phyloP scores from a whole-genome alignment of 2,113 vertebrate genomes.

The Pomatostomus ruficeps region DNA sequence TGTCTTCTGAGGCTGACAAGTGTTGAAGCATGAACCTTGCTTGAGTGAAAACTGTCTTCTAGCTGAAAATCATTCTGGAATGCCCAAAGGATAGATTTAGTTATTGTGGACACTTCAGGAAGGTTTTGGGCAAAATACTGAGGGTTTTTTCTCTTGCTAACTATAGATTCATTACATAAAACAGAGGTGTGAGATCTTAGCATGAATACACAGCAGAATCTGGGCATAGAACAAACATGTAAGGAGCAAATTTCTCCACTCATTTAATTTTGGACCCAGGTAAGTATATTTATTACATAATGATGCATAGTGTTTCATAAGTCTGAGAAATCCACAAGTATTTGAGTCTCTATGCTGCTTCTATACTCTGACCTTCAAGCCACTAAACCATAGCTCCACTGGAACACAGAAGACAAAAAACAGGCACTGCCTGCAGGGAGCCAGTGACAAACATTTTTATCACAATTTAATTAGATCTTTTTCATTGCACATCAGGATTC shows the following conservation, averaged over 20 bases:
- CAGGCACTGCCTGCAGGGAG: neutral
- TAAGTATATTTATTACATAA: neutral
- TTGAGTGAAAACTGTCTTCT: neutral
- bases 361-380: conserved; percentile 6
- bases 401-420: neutral
- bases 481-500: neutral
- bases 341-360: neutral
- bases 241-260: neutral
- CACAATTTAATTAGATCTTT: conserved; percentile 45
- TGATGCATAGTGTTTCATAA: neutral
- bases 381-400: neutral
- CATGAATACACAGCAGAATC: neutral
- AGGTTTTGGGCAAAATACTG: neutral
- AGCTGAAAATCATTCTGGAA: neutral
- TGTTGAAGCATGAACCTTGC: neutral
- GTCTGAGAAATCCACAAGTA: neutral
- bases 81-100: neutral
- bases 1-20: neutral
- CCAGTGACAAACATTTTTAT: conserved; percentile 28
- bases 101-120: neutral
- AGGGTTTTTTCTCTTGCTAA: neutral
- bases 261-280: neutral
- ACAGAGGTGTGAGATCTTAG: neutral
- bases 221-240: neutral
- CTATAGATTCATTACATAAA: neutral